Percentiles rank a stretch among this genome's conserved stretches.
Evolutionary conservation across 1,140 invertebrate species (phyloP).

Genomic region (Scaptomyza graminum): DNA sequence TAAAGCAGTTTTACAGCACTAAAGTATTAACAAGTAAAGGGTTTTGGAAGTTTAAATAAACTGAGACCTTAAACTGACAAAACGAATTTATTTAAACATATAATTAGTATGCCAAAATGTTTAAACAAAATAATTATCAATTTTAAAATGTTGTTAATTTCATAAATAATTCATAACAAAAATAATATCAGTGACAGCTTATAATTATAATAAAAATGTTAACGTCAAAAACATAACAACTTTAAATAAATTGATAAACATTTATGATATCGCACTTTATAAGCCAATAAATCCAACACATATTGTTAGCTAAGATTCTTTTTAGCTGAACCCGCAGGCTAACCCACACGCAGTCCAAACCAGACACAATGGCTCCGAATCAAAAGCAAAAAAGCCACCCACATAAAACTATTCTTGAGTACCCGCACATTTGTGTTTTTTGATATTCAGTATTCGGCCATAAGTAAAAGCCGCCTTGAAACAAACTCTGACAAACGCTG

Average conservation of each 20-base stretch:
- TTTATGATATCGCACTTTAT: slow-evolving; percentile 21
- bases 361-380: slow-evolving; percentile 65
- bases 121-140: too few relatives aligned
- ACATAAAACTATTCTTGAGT: slow-evolving; percentile 11
- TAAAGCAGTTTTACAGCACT: not conserved
- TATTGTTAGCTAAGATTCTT: slow-evolving; percentile 46
- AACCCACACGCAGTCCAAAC: slow-evolving; percentile 58
- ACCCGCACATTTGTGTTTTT: slow-evolving; percentile 32
- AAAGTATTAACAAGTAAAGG: not conserved
- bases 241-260: slow-evolving; percentile 11
- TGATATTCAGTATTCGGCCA: not conserved
- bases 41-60: too few relatives aligned
- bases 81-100: too few relatives aligned
- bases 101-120: too few relatives aligned
- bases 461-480: slow-evolving; percentile 34
- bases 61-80: too few relatives aligned
- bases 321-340: slow-evolving; percentile 44
- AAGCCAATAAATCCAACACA: slow-evolving; percentile 31
- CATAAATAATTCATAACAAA: not conserved
- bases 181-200: not conserved
- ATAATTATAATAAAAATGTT: not conserved
- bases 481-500: slow-evolving; percentile 72
- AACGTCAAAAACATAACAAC: not conserved
- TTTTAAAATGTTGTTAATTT: too few relatives aligned
- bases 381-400: slow-evolving; percentile 38